Conservation (phyloP, 2,113 vertebrate genomes). For the Apteryx owenii region DNA sequence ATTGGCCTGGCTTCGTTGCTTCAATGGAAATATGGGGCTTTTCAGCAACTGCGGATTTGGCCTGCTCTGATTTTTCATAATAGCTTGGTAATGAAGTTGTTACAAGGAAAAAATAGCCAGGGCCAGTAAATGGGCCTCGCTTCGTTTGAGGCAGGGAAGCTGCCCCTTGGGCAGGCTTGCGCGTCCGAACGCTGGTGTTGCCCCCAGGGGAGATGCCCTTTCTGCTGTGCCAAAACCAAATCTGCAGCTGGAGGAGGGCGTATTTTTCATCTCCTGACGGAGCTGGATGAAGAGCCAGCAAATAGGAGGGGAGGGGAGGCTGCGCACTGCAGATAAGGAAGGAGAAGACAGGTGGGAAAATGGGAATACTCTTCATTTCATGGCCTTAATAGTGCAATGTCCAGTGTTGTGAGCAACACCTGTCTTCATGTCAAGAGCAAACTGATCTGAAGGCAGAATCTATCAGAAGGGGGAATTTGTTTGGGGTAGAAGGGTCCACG, state of each 20-base stretch:
- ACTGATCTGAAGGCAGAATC: neutral
- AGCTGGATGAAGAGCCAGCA: neutral
- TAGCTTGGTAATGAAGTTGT: neutral
- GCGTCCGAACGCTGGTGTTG: neutral
- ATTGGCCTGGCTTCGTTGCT: neutral
- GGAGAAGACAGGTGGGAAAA: neutral
- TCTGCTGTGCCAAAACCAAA: neutral
- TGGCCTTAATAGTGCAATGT: neutral
- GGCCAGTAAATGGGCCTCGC: rapidly evolving
- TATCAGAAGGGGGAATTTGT: neutral
- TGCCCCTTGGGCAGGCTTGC: neutral
- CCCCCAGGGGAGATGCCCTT: neutral
- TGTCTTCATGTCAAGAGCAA: neutral
- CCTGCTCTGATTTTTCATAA: neutral
- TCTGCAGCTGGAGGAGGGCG: neutral
- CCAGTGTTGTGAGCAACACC: neutral
- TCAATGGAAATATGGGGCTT: neutral
- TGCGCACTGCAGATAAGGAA: neutral
- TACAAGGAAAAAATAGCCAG: neutral
- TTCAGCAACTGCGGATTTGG: neutral
- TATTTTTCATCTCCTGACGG: neutral
- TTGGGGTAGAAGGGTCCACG: neutral
- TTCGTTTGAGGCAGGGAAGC: rapidly evolving
- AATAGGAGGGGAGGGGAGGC: neutral
- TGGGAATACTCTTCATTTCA: neutral